Evolutionary conservation across 2,797 vertebrate genomes (phyloP), one percentile per base, ranked within the genome.

Genomic region (Bufotes viridis): DNA sequence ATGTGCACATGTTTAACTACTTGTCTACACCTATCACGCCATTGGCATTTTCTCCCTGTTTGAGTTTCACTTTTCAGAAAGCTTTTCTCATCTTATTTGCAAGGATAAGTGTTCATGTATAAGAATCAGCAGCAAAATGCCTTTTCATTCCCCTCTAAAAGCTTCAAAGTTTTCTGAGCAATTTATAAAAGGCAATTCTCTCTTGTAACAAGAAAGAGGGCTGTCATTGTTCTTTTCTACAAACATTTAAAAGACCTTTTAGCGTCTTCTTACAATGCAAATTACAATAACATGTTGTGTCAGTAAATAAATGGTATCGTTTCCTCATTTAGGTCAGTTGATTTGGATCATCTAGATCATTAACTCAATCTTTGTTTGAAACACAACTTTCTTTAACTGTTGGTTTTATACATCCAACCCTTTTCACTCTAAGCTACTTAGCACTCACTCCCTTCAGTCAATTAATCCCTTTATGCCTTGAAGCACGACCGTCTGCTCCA

Each of bases 211-310:
- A 49, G 34, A 69, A 74, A 81, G 57, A 20, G 74, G 18, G 78
- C 57, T 87, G 79, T 81, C 78, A 87, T 87, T 87, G 85, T 72
- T 74, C 65, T n/a, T 42, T 61, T 74, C 70, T 61, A 58, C 79
- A 87, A 87, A 82, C 80, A 87, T 76, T 82, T 87, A 82, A 78
- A 75, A 55, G 86, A 63, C n/a, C 74, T 83, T 78, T 78, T 84
- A 84, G 76, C 63, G 17, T 88, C 53, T 51, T 74, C 51, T 78
- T n/a, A 78, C 60, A 57, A 69, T 65, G 29, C 65, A 53, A 82
- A 65, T 79, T 51, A 60, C 51, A 78, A 78, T 69, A 70, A 88
- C 61, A 79, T 69, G 61, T 70, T 78, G 22, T 69, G 81, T 78
- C 65, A 84, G 75, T 78, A 88, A 88, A 88, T 67, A 69, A 42